These are phyloP conservation scores for Plutomurus gul DNA, from an alignment of 1,140 invertebrate species.

Conservation along the genomic window DNA sequence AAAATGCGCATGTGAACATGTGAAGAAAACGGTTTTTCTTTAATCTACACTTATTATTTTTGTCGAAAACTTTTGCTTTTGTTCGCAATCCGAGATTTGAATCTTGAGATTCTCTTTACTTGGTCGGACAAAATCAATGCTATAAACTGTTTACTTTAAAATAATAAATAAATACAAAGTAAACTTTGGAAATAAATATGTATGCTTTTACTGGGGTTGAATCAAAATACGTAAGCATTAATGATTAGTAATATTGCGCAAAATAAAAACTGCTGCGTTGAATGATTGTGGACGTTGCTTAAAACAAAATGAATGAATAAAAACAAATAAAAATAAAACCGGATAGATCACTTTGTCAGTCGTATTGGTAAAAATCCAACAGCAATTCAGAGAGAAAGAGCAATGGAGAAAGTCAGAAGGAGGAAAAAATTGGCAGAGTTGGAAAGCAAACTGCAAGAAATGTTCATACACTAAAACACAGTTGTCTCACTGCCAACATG, in stretches of 20 bases:
- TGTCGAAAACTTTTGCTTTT: no score
- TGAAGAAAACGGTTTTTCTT: not conserved
- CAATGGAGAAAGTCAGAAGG: not conserved
- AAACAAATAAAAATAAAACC: not conserved
- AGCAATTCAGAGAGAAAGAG: not conserved
- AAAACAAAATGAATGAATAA: constrained; percentile 23
- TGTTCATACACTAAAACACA: not conserved
- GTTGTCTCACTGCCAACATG: constrained; percentile 10
- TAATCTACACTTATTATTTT: not conserved
- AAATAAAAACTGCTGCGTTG: no score
- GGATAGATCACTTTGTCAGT: constrained; percentile 14
- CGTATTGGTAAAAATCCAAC: constrained; percentile 18
- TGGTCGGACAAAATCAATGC: no score
- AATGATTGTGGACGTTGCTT: no score
- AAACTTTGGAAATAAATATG: no score
- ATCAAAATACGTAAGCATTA: no score
- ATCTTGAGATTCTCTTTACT: no score
- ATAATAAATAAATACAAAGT: no score
- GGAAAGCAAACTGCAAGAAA: not conserved
- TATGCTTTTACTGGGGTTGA: no score
- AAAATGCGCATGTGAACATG: not conserved
- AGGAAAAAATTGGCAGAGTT: constrained; percentile 20
- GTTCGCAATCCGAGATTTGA: no score
- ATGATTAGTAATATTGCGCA: no score
- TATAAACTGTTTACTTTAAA: no score